Evolutionary conservation across 2,888 invertebrate genomes (phyloP), one percentile per base, ranked within the genome.

Genomic region (Herminia tarsipennalis): DNA sequence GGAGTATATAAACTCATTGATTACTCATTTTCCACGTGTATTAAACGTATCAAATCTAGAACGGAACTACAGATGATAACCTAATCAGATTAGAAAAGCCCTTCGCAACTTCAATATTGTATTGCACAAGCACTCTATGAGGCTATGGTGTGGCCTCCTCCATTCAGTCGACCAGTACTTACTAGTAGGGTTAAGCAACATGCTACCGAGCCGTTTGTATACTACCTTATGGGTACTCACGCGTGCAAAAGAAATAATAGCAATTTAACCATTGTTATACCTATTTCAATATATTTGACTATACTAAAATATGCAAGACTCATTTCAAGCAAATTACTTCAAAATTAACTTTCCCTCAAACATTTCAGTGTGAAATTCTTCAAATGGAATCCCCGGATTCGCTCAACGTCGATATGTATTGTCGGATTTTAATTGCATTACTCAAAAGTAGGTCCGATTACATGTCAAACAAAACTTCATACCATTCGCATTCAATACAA

Each of bases 51-150:
- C 51, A 57, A 52, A 45, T 36, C 14, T 45, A 22, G 42, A 64
- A 30, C 65, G 61, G 68, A 67, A 61, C 49, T 60, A 56, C 56
- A 61, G 50, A 55, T 59, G 58, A 67, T 68, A 67, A 67, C 67
- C 38, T 60, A 70, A 70, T 66, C 59, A 58, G 63, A 64, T 64
- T 61, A 57, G 47, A 62, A 42, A 56, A 62, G 63, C 71, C 71
- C 76, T 75, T 70, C 66, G 69, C 73, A 72, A 73, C 63, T 49
- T 67, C 61, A 66, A 74, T 70, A 70, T 63, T 63, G 63, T 60
- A 59, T 76, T 76, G 70, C 76, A 70, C 74, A 76, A 76, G 58
- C 38, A 40, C 35, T 43, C 49, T 40, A 16, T 45, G 57, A 52
- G 65, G 49, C 58, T 55, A 48, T 48, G 56, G 53, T 47, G 49